Conservation (phyloP, 2,888 invertebrate genomes). For the Dioctria rufipes region DNA sequence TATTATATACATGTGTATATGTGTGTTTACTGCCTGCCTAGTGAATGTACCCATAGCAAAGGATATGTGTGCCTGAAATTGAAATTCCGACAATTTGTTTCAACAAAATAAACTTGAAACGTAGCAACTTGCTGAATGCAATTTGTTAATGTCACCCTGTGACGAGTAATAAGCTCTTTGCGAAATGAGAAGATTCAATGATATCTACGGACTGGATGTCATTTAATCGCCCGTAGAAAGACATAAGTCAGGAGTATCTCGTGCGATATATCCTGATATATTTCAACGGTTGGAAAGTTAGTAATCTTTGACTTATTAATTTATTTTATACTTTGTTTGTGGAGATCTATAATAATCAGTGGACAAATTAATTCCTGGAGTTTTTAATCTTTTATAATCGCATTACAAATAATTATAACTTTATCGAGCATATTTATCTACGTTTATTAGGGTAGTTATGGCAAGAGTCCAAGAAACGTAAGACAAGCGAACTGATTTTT, state of each 20-base stretch:
- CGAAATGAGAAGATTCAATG: slow-evolving; percentile 43
- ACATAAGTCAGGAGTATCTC: not conserved
- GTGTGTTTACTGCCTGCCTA: not conserved
- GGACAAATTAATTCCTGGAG: too few species aligned
- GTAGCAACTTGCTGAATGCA: slow-evolving; percentile 41
- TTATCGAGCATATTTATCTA: too few species aligned
- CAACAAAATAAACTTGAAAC: slow-evolving; percentile 31
- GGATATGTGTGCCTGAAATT: slow-evolving; percentile 47
- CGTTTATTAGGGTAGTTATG: too few species aligned
- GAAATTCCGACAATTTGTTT: slow-evolving; percentile 53
- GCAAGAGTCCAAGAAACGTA: too few species aligned
- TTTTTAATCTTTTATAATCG: too few species aligned
- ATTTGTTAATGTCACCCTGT: slow-evolving; percentile 53
- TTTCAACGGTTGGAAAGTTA: not conserved
- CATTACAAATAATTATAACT: too few species aligned
- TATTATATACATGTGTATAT: too few species aligned
- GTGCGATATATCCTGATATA: slow-evolving; percentile 8
- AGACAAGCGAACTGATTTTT: too few species aligned
- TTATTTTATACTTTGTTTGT: not conserved
- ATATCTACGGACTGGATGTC: not conserved
- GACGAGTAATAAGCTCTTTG: slow-evolving; percentile 52
- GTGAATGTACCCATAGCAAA: slow-evolving; percentile 25
- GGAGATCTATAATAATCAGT: too few species aligned
- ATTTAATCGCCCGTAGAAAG: slow-evolving; percentile 33
- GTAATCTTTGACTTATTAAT: slow-evolving; percentile 9